Conservation (phyloP, 1,140 invertebrate genomes). For the Lordiphosa mommai region DNA sequence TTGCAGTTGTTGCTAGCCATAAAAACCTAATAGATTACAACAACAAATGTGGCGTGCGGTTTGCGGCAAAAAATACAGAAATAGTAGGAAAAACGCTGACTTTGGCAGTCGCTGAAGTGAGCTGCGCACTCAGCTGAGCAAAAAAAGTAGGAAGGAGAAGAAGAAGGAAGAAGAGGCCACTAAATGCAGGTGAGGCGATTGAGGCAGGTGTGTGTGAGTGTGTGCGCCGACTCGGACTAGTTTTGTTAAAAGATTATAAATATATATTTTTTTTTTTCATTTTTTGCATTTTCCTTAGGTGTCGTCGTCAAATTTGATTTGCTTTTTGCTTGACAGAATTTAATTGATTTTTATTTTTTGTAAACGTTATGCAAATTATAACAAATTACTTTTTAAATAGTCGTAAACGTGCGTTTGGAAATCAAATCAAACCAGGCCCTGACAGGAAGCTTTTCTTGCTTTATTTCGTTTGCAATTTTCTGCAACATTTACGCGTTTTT, state of each 20-base stretch:
- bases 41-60: slow-evolving; percentile 25
- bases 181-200: slow-evolving; percentile 11
- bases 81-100: background rate
- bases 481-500: slow-evolving; percentile 53
- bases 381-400: slow-evolving; percentile 74
- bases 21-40: slow-evolving; percentile 38
- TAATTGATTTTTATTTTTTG: slow-evolving; percentile 65
- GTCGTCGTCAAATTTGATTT: too few relatives aligned
- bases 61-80: background rate
- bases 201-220: slow-evolving; percentile 21
- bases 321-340: slow-evolving; percentile 59
- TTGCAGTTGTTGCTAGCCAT: slow-evolving; percentile 20
- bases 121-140: slow-evolving; percentile 10
- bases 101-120: too few relatives aligned
- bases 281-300: background rate
- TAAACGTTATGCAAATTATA: slow-evolving; percentile 72
- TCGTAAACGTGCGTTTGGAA: slow-evolving; percentile 54
- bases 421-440: background rate
- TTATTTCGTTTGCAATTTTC: slow-evolving; percentile 35
- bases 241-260: background rate
- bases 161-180: background rate
- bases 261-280: background rate
- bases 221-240: background rate
- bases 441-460: too few relatives aligned
- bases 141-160: slow-evolving; percentile 2